A percentile compares a stretch with the other conserved stretches of the same genome.
phyloP scores from a whole-genome alignment of 2,888 invertebrate genomes.

The Embidobia sp. region DNA sequence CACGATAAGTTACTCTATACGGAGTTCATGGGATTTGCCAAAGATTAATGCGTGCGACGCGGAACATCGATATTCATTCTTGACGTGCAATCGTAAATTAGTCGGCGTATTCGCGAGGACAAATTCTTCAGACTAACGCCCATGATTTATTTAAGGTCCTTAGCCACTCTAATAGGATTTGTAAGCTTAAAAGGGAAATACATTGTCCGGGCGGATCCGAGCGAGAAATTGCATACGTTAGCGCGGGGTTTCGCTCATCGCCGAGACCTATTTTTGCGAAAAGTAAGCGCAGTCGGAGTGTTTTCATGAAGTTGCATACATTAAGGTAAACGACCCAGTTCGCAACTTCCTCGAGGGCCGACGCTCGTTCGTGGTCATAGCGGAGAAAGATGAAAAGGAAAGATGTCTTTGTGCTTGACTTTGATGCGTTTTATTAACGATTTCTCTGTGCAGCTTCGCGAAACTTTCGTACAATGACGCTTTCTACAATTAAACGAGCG shows the following conservation, averaged over 20 bases:
- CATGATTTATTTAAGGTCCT: constrained; percentile 58
- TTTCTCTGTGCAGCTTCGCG: too few species aligned
- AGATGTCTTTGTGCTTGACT: constrained; percentile 10
- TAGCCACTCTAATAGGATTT: constrained; percentile 50
- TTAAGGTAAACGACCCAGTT: constrained; percentile 49
- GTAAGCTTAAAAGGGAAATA: constrained; percentile 48
- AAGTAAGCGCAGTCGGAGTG: too few species aligned
- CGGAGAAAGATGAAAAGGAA: constrained; percentile 32
- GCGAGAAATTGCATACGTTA: constrained; percentile 55
- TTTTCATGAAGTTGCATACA: constrained; percentile 52
- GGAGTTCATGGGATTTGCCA: constrained; percentile 63
- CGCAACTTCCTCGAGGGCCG: constrained; percentile 10
- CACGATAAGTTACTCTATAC: constrained; percentile 63
- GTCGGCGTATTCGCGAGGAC: constrained; percentile 54
- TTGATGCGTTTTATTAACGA: too few species aligned
- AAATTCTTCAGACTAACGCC: constrained; percentile 56
- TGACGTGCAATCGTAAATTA: constrained; percentile 61
- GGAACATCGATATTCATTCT: constrained; percentile 63
- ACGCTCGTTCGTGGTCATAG: too few species aligned
- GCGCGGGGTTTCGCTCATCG: constrained; percentile 27
- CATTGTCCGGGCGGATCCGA: constrained; percentile 51
- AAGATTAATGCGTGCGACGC: constrained; percentile 58
- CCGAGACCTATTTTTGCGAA: constrained; percentile 42
- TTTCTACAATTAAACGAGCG: too few species aligned
- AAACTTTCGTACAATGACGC: too few species aligned